Evolutionary conservation across 2,797 vertebrate species (phyloP).

Genomic region (Leucoraja ocellata): DNA sequence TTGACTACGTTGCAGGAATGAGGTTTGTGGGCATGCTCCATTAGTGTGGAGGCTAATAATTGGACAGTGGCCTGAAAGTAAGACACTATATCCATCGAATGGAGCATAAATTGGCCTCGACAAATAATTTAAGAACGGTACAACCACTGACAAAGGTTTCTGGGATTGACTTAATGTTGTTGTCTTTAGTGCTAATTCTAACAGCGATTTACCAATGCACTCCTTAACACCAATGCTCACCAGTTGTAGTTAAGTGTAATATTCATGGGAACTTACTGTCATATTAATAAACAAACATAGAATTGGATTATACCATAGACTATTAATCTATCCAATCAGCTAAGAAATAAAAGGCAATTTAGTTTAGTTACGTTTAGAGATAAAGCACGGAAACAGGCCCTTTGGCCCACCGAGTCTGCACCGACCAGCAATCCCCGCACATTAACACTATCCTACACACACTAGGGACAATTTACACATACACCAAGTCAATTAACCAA

Average conservation of each 20-base stretch:
- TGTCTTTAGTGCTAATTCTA: neutral
- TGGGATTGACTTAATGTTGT: neutral
- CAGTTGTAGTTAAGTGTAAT: neutral
- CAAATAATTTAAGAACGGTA: neutral
- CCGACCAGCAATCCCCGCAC: no score
- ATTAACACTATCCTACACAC: no score
- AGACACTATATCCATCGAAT: neutral
- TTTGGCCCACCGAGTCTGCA: no score
- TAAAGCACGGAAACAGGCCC: no score
- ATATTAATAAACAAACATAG: neutral
- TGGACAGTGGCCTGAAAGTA: neutral
- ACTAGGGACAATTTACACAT: no score
- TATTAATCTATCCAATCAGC: neutral
- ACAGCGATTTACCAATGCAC: neutral
- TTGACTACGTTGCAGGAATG: neutral
- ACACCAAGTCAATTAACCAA: no score
- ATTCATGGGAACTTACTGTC: no score
- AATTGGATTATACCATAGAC: neutral
- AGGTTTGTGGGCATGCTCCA: neutral
- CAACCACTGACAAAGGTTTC: neutral
- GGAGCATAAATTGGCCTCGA: neutral
- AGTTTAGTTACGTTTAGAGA: no score
- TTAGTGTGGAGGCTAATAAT: neutral
- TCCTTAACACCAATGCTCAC: neutral
- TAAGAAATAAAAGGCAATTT: no score